Percentiles rank a stretch among this genome's conserved stretches.
These are phyloP conservation scores for Campylomormyrus numenius DNA, from an alignment of 2,113 vertebrate genomes.

Conservation along the genomic window DNA sequence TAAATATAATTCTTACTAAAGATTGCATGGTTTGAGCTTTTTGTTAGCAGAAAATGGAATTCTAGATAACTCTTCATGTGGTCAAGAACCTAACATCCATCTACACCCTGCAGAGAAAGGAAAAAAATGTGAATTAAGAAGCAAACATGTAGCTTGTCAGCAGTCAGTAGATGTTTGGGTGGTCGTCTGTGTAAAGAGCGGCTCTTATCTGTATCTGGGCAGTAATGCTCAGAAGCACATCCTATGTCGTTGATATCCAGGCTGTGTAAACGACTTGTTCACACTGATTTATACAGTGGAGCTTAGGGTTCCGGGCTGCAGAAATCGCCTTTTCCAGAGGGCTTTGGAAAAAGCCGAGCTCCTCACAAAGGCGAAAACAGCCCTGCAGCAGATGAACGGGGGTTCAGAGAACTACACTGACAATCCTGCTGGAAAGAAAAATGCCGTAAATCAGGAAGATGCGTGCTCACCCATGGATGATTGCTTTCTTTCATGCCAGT, in stretches of 20 bases:
- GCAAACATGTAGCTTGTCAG: not conserved
- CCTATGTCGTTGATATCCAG: conserved; percentile 21
- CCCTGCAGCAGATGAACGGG: not conserved
- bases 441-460: not conserved
- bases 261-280: conserved; percentile 27
- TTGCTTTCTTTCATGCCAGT: not conserved
- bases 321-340: conserved; percentile 32
- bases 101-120: not conserved
- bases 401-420: not conserved
- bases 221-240: conserved; percentile 14
- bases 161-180: conserved; percentile 1
- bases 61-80: not conserved
- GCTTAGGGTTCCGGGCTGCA: conserved; percentile 25
- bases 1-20: not conserved
- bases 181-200: not conserved
- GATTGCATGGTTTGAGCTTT: not conserved
- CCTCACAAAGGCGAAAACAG: conserved; percentile 13
- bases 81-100: not conserved
- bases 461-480: not conserved
- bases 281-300: conserved; percentile 18
- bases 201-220: conserved; percentile 6
- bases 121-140: not conserved
- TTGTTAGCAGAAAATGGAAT: not conserved
- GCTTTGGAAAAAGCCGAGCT: conserved; percentile 27
- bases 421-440: not conserved